These are phyloP conservation scores for Bufo bufo DNA, from an alignment of 2,113 vertebrate species.

Conservation along the genomic window DNA sequence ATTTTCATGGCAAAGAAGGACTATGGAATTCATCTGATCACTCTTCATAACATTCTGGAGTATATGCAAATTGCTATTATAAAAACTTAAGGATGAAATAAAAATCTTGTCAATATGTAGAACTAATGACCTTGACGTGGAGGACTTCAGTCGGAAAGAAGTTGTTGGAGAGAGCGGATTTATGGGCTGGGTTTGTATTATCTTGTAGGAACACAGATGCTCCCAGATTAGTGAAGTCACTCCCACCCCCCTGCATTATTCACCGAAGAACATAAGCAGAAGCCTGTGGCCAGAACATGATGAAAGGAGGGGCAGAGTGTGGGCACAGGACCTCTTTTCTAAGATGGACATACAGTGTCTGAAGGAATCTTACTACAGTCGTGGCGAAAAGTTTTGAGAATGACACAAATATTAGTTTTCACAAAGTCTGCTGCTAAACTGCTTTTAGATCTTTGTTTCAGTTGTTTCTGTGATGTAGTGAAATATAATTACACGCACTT, in stretches of 20 bases:
- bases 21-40: too few species aligned
- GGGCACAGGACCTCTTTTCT: neutral
- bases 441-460: too few species aligned
- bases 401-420: too few species aligned
- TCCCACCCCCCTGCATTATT: neutral
- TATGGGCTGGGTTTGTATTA: neutral
- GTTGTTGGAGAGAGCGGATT: neutral
- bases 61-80: too few species aligned
- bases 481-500: too few species aligned
- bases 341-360: neutral
- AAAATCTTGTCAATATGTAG: constrained; percentile 32
- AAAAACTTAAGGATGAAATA: constrained; percentile 19
- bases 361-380: neutral
- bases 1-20: too few species aligned
- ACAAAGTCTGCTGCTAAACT: too few species aligned
- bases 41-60: too few species aligned
- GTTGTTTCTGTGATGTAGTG: too few species aligned
- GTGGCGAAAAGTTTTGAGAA: too few species aligned
- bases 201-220: neutral
- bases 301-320: neutral
- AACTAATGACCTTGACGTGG: constrained; percentile 20
- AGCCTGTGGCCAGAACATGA: neutral
- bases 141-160: neutral
- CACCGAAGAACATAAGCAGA: neutral
- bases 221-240: neutral